phyloP scores from a whole-genome alignment of 2,888 invertebrate genomes.

The Pollenia griseotomentosa region DNA sequence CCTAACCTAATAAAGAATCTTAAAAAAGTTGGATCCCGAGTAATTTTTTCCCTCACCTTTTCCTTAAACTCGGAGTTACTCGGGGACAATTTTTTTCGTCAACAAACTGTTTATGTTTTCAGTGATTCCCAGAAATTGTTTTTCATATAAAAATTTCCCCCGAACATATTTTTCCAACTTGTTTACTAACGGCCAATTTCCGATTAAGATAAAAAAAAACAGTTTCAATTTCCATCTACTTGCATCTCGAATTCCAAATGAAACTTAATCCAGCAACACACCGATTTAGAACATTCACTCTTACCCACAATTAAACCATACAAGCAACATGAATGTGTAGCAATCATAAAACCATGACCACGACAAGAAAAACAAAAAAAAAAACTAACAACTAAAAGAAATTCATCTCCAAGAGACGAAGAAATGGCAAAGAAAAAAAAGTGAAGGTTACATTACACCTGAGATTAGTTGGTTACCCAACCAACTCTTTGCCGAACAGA shows the following conservation, averaged over 20 bases:
- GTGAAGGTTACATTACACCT: constrained; percentile 80
- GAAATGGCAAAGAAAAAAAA: constrained; percentile 72
- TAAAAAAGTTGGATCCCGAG: no score
- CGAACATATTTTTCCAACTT: no score
- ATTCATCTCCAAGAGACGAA: constrained; percentile 24
- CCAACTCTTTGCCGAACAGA: constrained; percentile 71
- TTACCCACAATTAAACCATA: not conserved
- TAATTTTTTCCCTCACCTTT: no score
- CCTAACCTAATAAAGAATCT: no score
- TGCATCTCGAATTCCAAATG: not conserved
- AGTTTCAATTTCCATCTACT: not conserved
- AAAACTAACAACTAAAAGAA: constrained; percentile 5
- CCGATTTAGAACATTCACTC: constrained; percentile 27
- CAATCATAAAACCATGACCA: constrained; percentile 58
- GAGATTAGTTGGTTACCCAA: constrained; percentile 74
- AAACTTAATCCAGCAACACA: not conserved
- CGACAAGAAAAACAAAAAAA: not conserved
- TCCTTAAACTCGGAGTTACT: no score
- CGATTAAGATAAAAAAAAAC: no score
- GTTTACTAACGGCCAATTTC: no score
- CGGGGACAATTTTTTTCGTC: no score
- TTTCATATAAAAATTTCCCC: no score
- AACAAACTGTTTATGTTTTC: no score
- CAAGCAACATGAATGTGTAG: not conserved
- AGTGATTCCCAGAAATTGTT: no score